Percentiles rank a stretch among this genome's conserved stretches.
These are phyloP conservation scores for Nibea coibor DNA, from an alignment of 2,113 vertebrate genomes.

Conservation along the genomic window DNA sequence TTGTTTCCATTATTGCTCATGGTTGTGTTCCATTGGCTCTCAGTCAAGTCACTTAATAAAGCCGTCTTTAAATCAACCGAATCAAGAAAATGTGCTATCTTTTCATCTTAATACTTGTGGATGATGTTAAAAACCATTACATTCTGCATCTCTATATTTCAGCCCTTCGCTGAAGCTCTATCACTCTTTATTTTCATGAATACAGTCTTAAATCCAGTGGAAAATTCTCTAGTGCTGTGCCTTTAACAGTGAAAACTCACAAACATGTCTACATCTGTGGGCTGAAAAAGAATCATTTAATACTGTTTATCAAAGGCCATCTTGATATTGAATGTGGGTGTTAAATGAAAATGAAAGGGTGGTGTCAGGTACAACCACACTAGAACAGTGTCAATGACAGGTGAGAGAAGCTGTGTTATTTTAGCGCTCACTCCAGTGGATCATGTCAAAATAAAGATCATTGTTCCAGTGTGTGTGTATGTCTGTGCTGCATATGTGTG, in stretches of 20 bases:
- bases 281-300: neutral
- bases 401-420: conserved; percentile 38
- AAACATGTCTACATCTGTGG: neutral
- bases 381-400: conserved; percentile 17
- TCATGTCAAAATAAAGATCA: conserved; percentile 22
- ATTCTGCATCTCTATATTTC: neutral
- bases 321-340: neutral
- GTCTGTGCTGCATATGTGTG: conserved; percentile 5
- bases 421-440: conserved; percentile 9
- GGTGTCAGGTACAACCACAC: conserved; percentile 34
- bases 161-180: neutral
- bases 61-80: neutral
- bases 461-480: conserved; percentile 21
- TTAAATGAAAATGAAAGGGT: conserved; percentile 27
- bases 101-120: neutral
- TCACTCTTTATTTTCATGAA: neutral
- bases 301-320: neutral
- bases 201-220: neutral
- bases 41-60: neutral
- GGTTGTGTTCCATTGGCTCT: neutral
- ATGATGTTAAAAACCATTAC: neutral
- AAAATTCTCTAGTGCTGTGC: no score
- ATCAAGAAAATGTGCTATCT: neutral
- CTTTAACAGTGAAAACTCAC: neutral
- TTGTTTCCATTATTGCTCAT: neutral